These are phyloP conservation scores for Euplagia quadripunctaria DNA, from an alignment of 2,888 invertebrate species.

Conservation along the genomic window DNA sequence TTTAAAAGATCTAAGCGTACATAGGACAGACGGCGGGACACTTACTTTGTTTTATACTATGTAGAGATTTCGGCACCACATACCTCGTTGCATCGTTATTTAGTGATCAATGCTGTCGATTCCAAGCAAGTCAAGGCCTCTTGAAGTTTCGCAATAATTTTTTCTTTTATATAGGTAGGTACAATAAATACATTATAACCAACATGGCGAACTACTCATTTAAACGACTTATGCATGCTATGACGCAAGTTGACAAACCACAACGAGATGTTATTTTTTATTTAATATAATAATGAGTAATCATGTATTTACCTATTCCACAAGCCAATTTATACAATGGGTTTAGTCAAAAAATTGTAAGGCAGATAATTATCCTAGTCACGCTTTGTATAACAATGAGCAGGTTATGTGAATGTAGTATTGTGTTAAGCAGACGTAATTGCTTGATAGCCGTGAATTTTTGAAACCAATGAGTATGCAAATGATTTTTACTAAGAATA, in stretches of 20 bases:
- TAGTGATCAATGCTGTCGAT: no score
- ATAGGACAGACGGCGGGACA: no score
- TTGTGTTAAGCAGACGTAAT: not conserved
- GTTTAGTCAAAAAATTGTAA: not conserved
- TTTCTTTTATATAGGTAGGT: no score
- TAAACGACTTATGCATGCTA: not conserved
- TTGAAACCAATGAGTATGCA: not conserved
- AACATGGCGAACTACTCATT: not conserved
- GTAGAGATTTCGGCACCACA: no score
- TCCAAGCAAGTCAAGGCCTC: no score
- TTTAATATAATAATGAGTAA: not conserved
- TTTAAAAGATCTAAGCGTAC: no score
- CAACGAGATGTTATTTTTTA: not conserved
- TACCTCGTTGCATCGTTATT: no score
- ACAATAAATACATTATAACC: no score
- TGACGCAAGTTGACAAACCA: not conserved
- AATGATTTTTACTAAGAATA: not conserved
- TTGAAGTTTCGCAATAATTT: no score
- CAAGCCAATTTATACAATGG: not conserved
- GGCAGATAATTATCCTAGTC: not conserved
- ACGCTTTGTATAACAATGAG: not conserved
- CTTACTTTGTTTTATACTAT: no score
- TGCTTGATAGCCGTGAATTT: not conserved
- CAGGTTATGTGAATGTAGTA: not conserved
- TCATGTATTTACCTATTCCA: not conserved